Evolutionary conservation across 2,113 vertebrate species (phyloP).

Genomic region (Gnathonemus longibarbis): DNA sequence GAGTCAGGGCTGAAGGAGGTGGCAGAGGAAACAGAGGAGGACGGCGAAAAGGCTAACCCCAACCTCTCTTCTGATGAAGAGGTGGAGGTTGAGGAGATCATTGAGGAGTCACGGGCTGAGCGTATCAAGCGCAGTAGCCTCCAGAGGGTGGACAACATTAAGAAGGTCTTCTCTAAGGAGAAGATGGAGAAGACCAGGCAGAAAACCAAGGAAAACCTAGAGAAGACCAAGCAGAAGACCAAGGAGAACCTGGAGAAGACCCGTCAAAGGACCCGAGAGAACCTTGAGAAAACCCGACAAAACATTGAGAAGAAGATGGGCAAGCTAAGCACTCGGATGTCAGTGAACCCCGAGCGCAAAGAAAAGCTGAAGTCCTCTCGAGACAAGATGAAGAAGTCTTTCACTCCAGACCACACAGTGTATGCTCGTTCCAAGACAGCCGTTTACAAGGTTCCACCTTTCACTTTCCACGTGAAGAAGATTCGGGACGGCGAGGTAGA

Average conservation of each 20-base stretch:
- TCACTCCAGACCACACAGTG: constrained; percentile 78
- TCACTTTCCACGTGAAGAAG: constrained; percentile 98
- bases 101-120: constrained; percentile 87
- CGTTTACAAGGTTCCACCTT: constrained; percentile 92
- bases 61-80: constrained; percentile 82
- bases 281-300: constrained; percentile 89
- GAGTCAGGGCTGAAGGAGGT: constrained; percentile 42
- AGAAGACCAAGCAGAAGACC: constrained; percentile 86
- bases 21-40: constrained; percentile 53
- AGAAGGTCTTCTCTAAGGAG: constrained; percentile 91
- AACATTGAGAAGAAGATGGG: constrained; percentile 89
- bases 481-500: constrained; percentile 83
- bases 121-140: constrained; percentile 83
- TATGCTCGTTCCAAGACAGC: constrained; percentile 83
- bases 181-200: constrained; percentile 80
- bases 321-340: constrained; percentile 86
- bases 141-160: constrained; percentile 86
- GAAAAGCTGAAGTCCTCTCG: constrained; percentile 84
- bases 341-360: constrained; percentile 78
- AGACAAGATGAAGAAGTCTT: constrained; percentile 89
- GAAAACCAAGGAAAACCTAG: constrained; percentile 87
- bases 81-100: constrained; percentile 86
- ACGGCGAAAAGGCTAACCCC: constrained; percentile 56
- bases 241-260: constrained; percentile 94
- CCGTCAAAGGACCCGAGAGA: constrained; percentile 80